Conservation (phyloP, 1,140 invertebrate genomes). For the Drosophila repleta region DNA sequence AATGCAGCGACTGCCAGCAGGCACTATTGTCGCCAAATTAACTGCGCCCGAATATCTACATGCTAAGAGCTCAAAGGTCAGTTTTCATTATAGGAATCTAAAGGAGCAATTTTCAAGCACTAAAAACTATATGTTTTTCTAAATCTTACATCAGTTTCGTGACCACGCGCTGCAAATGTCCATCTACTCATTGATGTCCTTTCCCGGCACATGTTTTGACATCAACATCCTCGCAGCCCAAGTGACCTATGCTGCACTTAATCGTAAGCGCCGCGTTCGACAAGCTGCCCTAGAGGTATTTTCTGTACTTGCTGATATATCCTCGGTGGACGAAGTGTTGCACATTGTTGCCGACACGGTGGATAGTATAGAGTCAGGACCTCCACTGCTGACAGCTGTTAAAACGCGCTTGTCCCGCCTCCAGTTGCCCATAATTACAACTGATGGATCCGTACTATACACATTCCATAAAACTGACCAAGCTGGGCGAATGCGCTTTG, state of each 20-base stretch:
- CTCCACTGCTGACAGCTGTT: conserved; percentile 85
- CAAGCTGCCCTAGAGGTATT: conserved; percentile 92
- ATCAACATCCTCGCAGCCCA: conserved; percentile 86
- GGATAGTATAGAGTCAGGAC: conserved; percentile 79
- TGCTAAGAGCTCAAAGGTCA: conserved; percentile 87
- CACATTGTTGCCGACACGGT: conserved; percentile 84
- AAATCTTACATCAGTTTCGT: conserved; percentile 85
- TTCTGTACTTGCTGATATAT: conserved; percentile 90
- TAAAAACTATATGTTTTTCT: too few relatives aligned
- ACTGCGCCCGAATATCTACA: conserved; percentile 87
- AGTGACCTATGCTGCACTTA: conserved; percentile 86
- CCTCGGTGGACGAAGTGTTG: conserved; percentile 85
- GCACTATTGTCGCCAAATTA: conserved; percentile 87
- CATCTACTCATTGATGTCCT: conserved; percentile 90
- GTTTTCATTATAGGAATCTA: too few relatives aligned
- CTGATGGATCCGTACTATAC: conserved; percentile 89
- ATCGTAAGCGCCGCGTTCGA: conserved; percentile 89
- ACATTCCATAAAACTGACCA: conserved; percentile 83
- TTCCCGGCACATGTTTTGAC: conserved; percentile 92
- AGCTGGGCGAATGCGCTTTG: conserved; percentile 48
- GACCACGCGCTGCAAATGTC: conserved; percentile 91
- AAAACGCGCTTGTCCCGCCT: conserved; percentile 86
- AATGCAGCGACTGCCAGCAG: conserved; percentile 88
- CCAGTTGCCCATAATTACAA: conserved; percentile 87
- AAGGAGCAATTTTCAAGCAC: too few relatives aligned